Conservation (phyloP, 2,113 vertebrate species). For the Sebastes fasciatus region DNA sequence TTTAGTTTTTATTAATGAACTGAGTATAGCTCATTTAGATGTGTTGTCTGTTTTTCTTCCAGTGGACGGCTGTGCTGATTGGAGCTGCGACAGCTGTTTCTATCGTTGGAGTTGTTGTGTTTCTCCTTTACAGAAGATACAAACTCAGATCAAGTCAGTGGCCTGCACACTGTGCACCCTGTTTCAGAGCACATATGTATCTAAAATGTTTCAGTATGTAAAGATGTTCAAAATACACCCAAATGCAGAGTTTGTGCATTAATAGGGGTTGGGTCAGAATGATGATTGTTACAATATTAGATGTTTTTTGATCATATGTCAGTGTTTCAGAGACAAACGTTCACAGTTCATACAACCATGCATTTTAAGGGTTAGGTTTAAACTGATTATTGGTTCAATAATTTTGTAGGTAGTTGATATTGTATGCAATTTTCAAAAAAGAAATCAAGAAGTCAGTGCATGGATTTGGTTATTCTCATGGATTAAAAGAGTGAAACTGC, state of each 20-base stretch:
- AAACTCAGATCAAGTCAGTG: slow-evolving; percentile 85
- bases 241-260: background rate
- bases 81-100: slow-evolving; percentile 81
- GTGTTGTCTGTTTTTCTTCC: slow-evolving; percentile 24
- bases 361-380: background rate
- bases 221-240: background rate
- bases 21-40: background rate
- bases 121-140: slow-evolving; percentile 86
- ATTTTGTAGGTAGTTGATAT: background rate
- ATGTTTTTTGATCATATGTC: background rate
- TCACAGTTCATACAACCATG: background rate
- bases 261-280: background rate
- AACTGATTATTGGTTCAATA: background rate
- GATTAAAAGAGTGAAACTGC: background rate
- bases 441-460: background rate
- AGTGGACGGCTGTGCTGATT: slow-evolving; percentile 88
- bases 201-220: background rate
- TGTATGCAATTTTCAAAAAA: background rate
- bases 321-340: slow-evolving; percentile 1
- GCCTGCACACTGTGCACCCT: background rate
- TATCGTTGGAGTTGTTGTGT: slow-evolving; percentile 81
- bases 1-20: background rate
- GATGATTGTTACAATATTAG: background rate
- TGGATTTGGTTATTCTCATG: background rate
- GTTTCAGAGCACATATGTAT: background rate